phyloP scores from a whole-genome alignment of 1,140 invertebrate species.

The Sesamia nonagrioides region DNA sequence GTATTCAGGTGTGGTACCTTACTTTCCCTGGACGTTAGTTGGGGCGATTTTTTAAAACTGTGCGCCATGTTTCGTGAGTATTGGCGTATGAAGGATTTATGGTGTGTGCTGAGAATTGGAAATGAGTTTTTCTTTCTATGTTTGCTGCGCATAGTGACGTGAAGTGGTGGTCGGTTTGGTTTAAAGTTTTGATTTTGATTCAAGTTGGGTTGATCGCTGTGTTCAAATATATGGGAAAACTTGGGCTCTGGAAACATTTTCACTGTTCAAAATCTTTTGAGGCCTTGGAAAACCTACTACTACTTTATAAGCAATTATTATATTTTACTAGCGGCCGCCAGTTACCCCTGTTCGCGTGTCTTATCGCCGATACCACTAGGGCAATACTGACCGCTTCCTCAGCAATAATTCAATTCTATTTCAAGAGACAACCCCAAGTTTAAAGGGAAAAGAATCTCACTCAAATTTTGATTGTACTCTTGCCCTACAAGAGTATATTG shows the following conservation, averaged over 20 bases:
- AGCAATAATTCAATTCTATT: no score
- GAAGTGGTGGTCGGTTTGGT: background rate
- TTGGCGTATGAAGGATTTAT: conserved; percentile 46
- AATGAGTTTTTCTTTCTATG: conserved; percentile 23
- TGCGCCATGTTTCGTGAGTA: conserved; percentile 34
- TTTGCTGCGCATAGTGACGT: background rate
- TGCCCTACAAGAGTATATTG: no score
- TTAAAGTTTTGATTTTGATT: background rate
- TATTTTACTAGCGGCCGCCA: no score
- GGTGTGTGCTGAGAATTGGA: conserved; percentile 34
- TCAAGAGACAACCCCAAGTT: no score
- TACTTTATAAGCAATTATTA: no score
- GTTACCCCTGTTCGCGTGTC: no score
- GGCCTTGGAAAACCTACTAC: no score
- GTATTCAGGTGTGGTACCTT: conserved; percentile 78
- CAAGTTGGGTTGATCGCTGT: background rate
- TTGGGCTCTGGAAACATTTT: background rate
- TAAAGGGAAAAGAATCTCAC: no score
- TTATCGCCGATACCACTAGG: no score
- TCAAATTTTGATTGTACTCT: no score
- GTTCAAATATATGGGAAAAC: background rate
- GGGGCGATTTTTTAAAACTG: conserved; percentile 51
- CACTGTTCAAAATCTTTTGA: background rate
- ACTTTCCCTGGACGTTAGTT: conserved; percentile 64
- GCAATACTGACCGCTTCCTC: no score